phyloP scores from a whole-genome alignment of 2,797 vertebrate genomes.

The Coendou prehensilis region DNA sequence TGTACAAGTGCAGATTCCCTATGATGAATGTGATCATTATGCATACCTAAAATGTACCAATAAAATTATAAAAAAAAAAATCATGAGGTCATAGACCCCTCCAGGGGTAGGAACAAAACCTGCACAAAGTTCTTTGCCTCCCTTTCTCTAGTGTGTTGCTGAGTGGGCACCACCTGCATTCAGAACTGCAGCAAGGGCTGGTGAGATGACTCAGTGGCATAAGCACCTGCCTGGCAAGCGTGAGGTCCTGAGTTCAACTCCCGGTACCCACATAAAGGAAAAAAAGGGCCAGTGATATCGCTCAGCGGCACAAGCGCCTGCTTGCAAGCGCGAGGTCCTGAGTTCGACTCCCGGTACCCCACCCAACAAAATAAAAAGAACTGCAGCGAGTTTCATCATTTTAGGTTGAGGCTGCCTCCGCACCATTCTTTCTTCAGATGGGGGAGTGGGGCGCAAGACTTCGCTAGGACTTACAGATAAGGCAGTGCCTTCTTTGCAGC shows the following conservation, averaged over 20 bases:
- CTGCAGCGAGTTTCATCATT: not conserved
- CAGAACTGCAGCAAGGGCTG: too few relatives aligned
- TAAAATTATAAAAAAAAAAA: not conserved
- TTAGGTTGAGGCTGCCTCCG: not conserved
- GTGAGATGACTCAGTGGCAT: too few relatives aligned
- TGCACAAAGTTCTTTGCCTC: not conserved
- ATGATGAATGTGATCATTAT: not conserved
- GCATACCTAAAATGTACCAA: not conserved
- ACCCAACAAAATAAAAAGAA: too few relatives aligned
- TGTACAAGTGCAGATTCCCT: not conserved
- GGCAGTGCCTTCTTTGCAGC: not conserved
- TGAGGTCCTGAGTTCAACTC: too few relatives aligned
- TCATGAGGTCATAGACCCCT: not conserved
- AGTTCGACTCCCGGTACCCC: too few relatives aligned
- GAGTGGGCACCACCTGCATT: fast-evolving
- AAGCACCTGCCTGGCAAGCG: too few relatives aligned
- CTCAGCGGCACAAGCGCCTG: too few relatives aligned
- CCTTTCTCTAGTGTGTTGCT: not conserved
- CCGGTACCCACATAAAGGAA: too few relatives aligned
- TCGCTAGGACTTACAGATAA: not conserved
- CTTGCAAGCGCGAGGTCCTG: too few relatives aligned
- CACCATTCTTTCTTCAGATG: not conserved
- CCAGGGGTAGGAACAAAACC: not conserved
- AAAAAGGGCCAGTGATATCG: too few relatives aligned
- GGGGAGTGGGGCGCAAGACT: not conserved